These are phyloP conservation scores for Neoarius graeffei DNA, from an alignment of 2,113 vertebrate genomes.

Conservation along the genomic window DNA sequence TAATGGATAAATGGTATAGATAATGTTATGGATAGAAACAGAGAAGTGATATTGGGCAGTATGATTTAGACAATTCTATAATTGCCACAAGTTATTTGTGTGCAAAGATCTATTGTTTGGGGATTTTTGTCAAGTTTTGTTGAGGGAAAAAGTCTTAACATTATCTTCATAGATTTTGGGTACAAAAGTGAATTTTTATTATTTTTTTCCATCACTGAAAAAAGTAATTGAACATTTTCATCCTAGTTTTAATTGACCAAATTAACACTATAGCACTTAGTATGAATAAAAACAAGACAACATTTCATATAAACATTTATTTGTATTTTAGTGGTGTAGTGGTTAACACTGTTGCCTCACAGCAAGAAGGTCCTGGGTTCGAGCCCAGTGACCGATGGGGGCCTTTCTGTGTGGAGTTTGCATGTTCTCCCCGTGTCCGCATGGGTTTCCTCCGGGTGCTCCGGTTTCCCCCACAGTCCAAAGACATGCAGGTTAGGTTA, in stretches of 20 bases:
- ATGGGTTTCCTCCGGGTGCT: no score
- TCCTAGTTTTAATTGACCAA: background rate
- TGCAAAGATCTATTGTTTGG: background rate
- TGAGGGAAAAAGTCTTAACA: background rate
- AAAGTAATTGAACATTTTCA: background rate
- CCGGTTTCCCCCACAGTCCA: no score
- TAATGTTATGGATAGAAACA: no score
- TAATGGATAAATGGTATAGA: no score
- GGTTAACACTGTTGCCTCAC: no score
- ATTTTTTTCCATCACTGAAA: background rate
- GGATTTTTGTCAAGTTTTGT: background rate
- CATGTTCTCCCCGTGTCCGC: no score
- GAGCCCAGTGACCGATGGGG: no score
- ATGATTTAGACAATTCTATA: background rate
- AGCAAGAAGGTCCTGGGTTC: no score
- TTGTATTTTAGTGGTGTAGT: background rate
- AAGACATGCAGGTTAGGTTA: no score
- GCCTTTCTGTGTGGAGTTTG: no score
- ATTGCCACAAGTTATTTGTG: background rate
- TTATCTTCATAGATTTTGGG: background rate
- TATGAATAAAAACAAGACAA: background rate
- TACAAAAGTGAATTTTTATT: background rate
- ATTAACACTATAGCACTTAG: background rate
- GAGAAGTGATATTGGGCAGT: background rate
- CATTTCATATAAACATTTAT: background rate